Evolutionary conservation across 1,140 invertebrate genomes (phyloP), one percentile per base, ranked within the genome.

Genomic region (Drosophila chauvacae): DNA sequence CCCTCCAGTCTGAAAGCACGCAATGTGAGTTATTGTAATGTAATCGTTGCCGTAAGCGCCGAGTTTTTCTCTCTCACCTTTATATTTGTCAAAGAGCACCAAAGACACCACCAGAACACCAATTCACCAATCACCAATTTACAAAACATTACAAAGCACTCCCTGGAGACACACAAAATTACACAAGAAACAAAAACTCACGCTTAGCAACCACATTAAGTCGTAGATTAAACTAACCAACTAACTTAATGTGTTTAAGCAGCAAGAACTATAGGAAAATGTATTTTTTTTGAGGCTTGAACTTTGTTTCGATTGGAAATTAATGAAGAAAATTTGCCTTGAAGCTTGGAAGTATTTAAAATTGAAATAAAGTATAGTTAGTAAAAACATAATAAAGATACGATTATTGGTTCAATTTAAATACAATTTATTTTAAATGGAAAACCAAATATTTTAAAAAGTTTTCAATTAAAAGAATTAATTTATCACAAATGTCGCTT

Each of bases 1-100:
- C 93, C 94, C 50, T 93, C 93, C 33, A 94, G 95, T 87, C 93
- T 95, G 85, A 94, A 94, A 68, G 91, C 92, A 80, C 91, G 92
- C 81, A 92, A 93, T 92, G 92, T 93, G 91, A 93, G 92, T 91
- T 87, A 83, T 90, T 88, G 91, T 92, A 91, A 92, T 91, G 90
- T 92, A 78, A 91, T 93, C 86, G 91, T 92, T 92, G 91, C 91
- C 85, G 91, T 90, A 92, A 91, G 87, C 84, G 87, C 90, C 86
- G 90, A 90, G 90, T 91, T 91, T 77, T 74, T 72, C 61, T 58
- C 61, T 58, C 44, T 51, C 41, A 28, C 50, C 30, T 53, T 56
- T 73, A 61, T 30, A 61, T 30, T 30, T 70, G 39, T 74, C 60
- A 28, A 76, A 70, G 41, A 74, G 70, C 72, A 75, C 72, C 51